These are phyloP conservation scores for Ahaetulla prasina DNA, from an alignment of 2,113 vertebrate genomes.

Conservation along the genomic window DNA sequence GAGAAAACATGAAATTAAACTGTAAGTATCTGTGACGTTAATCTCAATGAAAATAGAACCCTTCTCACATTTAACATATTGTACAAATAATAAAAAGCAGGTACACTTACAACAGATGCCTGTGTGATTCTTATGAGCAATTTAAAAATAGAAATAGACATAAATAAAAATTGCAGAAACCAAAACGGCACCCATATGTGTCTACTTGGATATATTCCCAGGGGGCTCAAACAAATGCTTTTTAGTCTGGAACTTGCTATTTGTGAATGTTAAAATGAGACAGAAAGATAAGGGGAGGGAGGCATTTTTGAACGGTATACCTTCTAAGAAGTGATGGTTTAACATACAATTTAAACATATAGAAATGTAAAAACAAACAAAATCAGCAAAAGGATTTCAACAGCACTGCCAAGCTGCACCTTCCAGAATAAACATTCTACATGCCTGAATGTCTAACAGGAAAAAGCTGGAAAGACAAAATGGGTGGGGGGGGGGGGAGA, in stretches of 20 bases:
- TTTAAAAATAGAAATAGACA: constrained; percentile 1
- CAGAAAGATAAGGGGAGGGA: not conserved
- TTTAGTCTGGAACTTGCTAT: not conserved
- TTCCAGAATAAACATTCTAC: not conserved
- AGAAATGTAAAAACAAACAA: not conserved
- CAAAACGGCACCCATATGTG: not conserved
- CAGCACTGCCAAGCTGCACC: not conserved
- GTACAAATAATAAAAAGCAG: constrained; percentile 1
- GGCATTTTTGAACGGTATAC: not conserved
- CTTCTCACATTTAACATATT: not conserved
- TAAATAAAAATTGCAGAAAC: not conserved
- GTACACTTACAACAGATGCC: not conserved
- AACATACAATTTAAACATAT: not conserved
- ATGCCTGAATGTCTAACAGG: not conserved
- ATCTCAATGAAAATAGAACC: not conserved
- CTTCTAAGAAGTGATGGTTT: not conserved
- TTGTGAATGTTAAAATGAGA: not conserved
- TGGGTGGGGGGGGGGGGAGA: too few species aligned
- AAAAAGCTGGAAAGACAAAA: not conserved
- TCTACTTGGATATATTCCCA: not conserved
- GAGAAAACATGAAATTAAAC: not conserved
- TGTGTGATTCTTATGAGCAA: constrained; percentile 1
- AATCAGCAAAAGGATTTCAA: not conserved
- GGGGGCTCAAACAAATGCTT: not conserved
- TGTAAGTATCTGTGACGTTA: not conserved